These are phyloP conservation scores for Amphiprion percula DNA, from an alignment of 2,113 vertebrate genomes.

Conservation along the genomic window DNA sequence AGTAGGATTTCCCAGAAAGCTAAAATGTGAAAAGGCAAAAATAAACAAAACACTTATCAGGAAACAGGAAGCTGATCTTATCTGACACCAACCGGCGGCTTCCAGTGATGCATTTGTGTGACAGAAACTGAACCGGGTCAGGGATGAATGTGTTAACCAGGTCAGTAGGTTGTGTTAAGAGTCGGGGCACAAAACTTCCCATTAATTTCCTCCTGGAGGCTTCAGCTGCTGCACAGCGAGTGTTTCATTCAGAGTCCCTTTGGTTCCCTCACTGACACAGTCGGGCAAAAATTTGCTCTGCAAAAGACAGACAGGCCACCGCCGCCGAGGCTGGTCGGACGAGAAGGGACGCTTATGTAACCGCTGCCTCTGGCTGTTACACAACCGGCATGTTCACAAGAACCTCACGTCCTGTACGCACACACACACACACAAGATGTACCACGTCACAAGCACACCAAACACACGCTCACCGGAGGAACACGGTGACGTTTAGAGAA, in stretches of 20 bases:
- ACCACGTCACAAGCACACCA: background rate
- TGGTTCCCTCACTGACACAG: background rate
- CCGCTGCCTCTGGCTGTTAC: slow-evolving; percentile 79
- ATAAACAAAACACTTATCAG: too few relatives aligned
- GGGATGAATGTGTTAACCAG: background rate
- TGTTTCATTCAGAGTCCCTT: background rate
- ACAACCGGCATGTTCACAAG: slow-evolving; percentile 78
- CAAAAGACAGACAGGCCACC: slow-evolving; percentile 57
- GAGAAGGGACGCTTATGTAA: slow-evolving; percentile 78
- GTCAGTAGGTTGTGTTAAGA: slow-evolving; percentile 25
- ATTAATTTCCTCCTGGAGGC: background rate
- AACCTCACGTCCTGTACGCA: slow-evolving; percentile 57
- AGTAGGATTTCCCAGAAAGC: background rate
- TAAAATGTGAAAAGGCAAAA: background rate
- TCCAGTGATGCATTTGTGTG: too few relatives aligned
- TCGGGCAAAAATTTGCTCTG: slow-evolving; percentile 38
- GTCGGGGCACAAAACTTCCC: background rate
- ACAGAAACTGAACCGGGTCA: background rate
- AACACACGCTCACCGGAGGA: background rate
- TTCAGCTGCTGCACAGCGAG: slow-evolving; percentile 1
- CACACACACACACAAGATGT: slow-evolving; percentile 18
- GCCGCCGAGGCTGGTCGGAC: slow-evolving; percentile 55
- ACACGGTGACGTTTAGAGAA: slow-evolving; percentile 11
- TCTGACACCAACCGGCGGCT: background rate
- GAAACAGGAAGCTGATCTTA: slow-evolving; percentile 17